Percentiles rank a stretch among this genome's conserved stretches.
phyloP scores from a whole-genome alignment of 2,797 vertebrate species.

The Mormyrus hasselquistii region DNA sequence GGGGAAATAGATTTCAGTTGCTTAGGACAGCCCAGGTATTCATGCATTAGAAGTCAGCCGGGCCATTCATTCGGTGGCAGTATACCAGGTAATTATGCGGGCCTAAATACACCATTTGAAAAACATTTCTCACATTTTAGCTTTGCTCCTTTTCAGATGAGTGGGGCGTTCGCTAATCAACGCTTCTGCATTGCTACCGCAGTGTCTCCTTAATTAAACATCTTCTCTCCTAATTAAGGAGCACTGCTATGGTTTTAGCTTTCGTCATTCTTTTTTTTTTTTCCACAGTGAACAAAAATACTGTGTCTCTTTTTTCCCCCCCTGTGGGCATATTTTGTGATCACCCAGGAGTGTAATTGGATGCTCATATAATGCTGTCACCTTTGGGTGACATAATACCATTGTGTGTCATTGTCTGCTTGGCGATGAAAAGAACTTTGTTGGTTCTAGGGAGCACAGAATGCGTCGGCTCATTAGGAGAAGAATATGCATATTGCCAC shows the following conservation, averaged over 20 bases:
- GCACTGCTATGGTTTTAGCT: slow-evolving; percentile 66
- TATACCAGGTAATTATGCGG: slow-evolving; percentile 57
- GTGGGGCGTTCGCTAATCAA: slow-evolving; percentile 40
- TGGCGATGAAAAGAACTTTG: slow-evolving; percentile 66
- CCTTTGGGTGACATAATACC: slow-evolving; percentile 48
- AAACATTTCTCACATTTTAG: slow-evolving; percentile 62
- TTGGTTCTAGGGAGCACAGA: slow-evolving; percentile 60
- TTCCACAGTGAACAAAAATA: slow-evolving; percentile 65
- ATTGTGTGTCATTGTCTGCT: slow-evolving; percentile 48
- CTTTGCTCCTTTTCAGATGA: slow-evolving; percentile 38
- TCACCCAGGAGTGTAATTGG: slow-evolving; percentile 86
- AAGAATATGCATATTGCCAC: slow-evolving; percentile 55
- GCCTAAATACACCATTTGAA: slow-evolving; percentile 59
- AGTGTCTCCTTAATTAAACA: slow-evolving; percentile 67
- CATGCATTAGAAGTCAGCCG: slow-evolving; percentile 44
- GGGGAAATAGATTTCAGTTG: slow-evolving; percentile 28
- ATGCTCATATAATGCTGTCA: slow-evolving; percentile 64
- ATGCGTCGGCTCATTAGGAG: slow-evolving; percentile 68
- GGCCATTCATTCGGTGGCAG: slow-evolving; percentile 44
- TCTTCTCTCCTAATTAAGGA: slow-evolving; percentile 76
- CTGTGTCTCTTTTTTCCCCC: slow-evolving; percentile 52
- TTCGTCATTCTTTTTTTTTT: slow-evolving; percentile 50
- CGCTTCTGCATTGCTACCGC: slow-evolving; percentile 45
- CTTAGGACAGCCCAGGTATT: slow-evolving; percentile 38
- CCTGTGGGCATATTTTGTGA: slow-evolving; percentile 57